Evolutionary conservation across 2,797 vertebrate species (phyloP).

Genomic region (Rallus crepitans): DNA sequence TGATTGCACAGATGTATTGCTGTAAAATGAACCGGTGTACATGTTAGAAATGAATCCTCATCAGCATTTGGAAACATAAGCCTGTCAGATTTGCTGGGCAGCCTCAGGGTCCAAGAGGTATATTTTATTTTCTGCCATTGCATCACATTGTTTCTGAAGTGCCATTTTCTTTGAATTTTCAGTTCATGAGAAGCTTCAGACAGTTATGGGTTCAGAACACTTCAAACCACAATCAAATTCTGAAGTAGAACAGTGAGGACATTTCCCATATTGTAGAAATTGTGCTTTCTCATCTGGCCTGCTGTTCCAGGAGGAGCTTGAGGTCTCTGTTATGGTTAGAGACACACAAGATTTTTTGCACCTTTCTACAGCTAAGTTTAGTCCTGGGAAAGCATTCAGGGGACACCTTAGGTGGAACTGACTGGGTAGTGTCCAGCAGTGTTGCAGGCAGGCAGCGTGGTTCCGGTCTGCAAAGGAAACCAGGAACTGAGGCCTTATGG

Average conservation of each 20-base stretch:
- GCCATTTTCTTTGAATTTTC: neutral
- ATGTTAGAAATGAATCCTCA: neutral
- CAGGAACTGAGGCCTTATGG: neutral
- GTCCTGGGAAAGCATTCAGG: neutral
- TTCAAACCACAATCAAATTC: neutral
- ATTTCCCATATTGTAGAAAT: neutral
- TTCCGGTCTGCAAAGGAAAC: slow-evolving; percentile 3
- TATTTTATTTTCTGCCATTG: neutral
- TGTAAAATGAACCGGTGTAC: neutral
- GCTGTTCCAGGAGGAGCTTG: neutral
- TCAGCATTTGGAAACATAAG: neutral
- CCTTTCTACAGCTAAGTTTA: neutral
- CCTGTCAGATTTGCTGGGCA: neutral
- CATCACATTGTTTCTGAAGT: neutral
- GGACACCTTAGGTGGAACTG: neutral
- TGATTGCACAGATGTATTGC: neutral
- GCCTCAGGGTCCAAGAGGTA: neutral
- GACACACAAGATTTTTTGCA: neutral
- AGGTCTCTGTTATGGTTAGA: neutral
- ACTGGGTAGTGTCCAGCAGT: neutral
- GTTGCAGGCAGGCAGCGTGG: neutral
- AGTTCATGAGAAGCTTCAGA: neutral
- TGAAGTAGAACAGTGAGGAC: neutral
- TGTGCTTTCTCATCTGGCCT: neutral
- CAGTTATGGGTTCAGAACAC: neutral